Evolutionary conservation across 1,140 invertebrate species (phyloP).

Genomic region (Tetramorium simillimum): DNA sequence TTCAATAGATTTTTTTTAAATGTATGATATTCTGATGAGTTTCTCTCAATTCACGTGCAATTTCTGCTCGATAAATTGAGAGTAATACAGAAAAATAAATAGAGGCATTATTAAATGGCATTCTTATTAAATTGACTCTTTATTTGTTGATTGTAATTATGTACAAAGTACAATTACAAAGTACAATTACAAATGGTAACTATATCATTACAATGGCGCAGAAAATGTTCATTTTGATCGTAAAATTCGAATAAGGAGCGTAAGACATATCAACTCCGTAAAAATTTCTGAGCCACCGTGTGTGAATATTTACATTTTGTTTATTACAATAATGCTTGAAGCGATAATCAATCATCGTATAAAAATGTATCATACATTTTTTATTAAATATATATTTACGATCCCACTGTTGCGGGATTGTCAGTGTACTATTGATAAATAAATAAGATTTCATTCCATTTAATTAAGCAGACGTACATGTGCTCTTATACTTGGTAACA

Average conservation of each 20-base stretch:
- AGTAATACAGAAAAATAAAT: conserved; percentile 42
- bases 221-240: conserved; percentile 20
- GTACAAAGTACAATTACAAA: conserved; percentile 69
- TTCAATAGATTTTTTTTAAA: neutral
- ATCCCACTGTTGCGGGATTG: neutral
- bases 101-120: conserved; percentile 68
- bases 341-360: conserved; percentile 42
- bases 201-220: conserved; percentile 47
- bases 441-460: conserved; percentile 32
- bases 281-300: conserved; percentile 51
- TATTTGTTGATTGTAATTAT: conserved; percentile 71
- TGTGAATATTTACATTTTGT: conserved; percentile 66
- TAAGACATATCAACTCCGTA: conserved; percentile 13
- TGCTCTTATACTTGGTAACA: neutral
- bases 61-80: neutral
- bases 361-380: conserved; percentile 30
- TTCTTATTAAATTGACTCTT: conserved; percentile 72
- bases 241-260: neutral
- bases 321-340: conserved; percentile 68
- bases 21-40: neutral
- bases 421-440: neutral
- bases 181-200: conserved; percentile 61
- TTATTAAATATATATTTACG: neutral
- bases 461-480: conserved; percentile 6
- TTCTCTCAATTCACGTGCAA: conserved; percentile 8